Evolutionary conservation across 2,797 vertebrate species (phyloP), one percentile per base, ranked within the genome.

Genomic region (Phoebastria nigripes): DNA sequence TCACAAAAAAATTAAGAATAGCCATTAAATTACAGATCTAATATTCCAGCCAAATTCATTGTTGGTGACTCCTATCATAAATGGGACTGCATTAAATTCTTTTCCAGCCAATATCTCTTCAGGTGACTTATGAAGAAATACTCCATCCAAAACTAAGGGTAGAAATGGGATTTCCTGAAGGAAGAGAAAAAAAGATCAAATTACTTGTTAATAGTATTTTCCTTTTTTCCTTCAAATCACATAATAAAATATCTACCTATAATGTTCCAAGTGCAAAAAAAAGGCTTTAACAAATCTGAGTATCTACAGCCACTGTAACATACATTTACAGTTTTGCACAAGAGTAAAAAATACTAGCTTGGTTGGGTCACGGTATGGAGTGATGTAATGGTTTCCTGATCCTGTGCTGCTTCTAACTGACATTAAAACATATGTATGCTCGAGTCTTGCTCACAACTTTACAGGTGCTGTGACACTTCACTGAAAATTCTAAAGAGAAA

Each of bases 11-110:
- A 17, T 2, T 8, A 84, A 62, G 44, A 90, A 90, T 8, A 93
- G n/a, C 17, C 33, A 59, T 84, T 39, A 87, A 91, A 94, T 97
- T 93, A 98, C 97, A 77, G 16, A 56, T 80, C 96, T 95, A 12
- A 98, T 24, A 39, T 97, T 8, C 97, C 96, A 98, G 58, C 98
- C 93, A 55, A 85, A 97, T 52, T 98, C 98, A 44, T 97, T 90
- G 15, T 94, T 97, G 82, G 95, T 97, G 66, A 97, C 81, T 89
- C 98, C 98, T 52, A 96, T 96, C 74, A 98, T 96, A 51, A 88
- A 92, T 0, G 97, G 97, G 33, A 98, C 96, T 37, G 89, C 93
- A 24, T 94, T 96, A 59, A 97, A 97, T 31, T 97, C 94, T 7
- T 86, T 89, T 42, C 80, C 94, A 35, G 89, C 65, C 82, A 98